Base-by-base conservation (phyloP, 2,888 invertebrate genomes). In the Rhagophthalmus giganteus region DNA sequence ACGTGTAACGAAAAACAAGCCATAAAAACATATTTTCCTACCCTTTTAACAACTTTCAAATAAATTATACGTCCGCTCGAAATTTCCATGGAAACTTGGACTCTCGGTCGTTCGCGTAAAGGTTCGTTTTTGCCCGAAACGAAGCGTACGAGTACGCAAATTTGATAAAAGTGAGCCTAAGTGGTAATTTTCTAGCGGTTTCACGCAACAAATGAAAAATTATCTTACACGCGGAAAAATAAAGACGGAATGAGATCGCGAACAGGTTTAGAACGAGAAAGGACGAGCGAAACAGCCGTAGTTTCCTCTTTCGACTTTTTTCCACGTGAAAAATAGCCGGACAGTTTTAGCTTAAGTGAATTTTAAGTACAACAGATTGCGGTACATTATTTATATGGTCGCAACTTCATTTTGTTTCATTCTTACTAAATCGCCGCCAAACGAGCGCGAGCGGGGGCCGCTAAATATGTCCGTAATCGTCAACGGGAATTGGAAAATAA, bases 301-400 rank as follows among this genome's bases (percentile, higher is more conserved):
- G 1, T 31, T 7, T 47, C 20, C 53, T 35, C 47, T 38, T 42
- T 25, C 7, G 4, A 34, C 20, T 24, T 26, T 59, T 49, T 50
- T 57, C 51, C 48, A 38, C 50, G 64, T 71, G 71, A 71, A 71
- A 72, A 72, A 72, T 69, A 60, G 68, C 68, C 62, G 65, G 65
- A 66, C 69, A 70, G 71, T 71, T 69, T 70, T 63, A 65, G 67
- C 62, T 63, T 70, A 71, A 72, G 71, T 71, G 72, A 71, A 70
- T 71, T 71, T 71, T 70, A 71, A 71, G 70, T 68, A 71, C 66
- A 65, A 67, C 68, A 67, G 69, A 71, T 71, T 69, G 68, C 48
- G 31, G 27, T 51, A 48, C 56, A 49, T 56, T 53, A 56, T 56
- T 56, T 56, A 56, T 53, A 25, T 41, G 32, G 39, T 34, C 26